Evolutionary conservation across 2,888 invertebrate species (phyloP), one percentile per base, ranked within the genome.

Genomic region (Yponomeuta cagnagella): DNA sequence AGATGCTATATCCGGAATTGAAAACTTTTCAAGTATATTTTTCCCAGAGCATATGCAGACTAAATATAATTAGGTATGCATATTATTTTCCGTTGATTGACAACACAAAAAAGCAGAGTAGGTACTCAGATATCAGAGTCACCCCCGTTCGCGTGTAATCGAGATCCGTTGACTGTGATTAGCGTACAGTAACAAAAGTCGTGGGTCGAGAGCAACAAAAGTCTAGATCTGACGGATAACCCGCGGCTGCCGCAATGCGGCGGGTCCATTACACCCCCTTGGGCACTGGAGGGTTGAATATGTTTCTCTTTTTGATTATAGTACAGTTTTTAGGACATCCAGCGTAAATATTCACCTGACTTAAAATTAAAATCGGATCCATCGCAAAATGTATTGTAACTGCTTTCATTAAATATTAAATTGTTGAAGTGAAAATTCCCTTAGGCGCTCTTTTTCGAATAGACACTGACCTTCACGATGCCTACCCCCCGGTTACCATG

Each of bases 221-320:
- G 86, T 86, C 87, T 87, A 89, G 89, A 89, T 89, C 81, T 78
- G 72, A 73, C 79, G 76, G 89, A 89, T 90, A 89, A 89, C 88
- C 87, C 86, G 77, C 70, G 75, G 75, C 52, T 58, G 52, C 52
- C 52, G 15, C 52, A 15, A 15, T 58, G 43, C 43, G 74, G 74
- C 77, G 80, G 85, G 80, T 80, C 76, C 75, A 79, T 82, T 86
- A 82, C 86, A 85, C 85, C 88, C 88, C 79, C 79, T 72, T 80
- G 82, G 81, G 43, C n/a, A 64, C 37, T 63, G 15, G 75, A 89
- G 88, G 89, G 89, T 79, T 88, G 86, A 74, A 73, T 73, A 43
- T 30, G n/a, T 31, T 43, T 43, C 9, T 43, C 9, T 43, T 43
- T 33, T 33, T 33, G 1, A 33, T 4, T 43, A 43, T 8, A 43